Percentiles rank a stretch among this genome's conserved stretches.
Conservation (phyloP, 2,888 invertebrate genomes). For the Drosophila neutralis region DNA sequence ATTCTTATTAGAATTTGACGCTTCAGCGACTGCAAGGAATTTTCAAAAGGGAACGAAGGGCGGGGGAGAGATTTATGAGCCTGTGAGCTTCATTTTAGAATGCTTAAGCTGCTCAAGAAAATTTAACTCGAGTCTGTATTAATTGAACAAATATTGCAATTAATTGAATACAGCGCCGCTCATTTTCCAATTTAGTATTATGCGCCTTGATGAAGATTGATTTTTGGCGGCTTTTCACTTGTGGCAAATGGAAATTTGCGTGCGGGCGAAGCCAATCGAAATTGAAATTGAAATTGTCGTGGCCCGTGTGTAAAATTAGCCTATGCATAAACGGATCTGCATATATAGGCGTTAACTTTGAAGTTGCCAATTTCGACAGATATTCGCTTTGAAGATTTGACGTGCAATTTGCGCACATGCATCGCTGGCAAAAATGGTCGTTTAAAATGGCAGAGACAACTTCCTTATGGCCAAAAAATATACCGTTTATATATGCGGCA, state of each 20-base stretch:
- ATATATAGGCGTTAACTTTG: slow-evolving; percentile 58
- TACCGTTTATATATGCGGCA: slow-evolving; percentile 16
- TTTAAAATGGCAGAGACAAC: slow-evolving; percentile 20
- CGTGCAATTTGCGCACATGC: slow-evolving; percentile 60
- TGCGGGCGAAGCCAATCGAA: slow-evolving; percentile 64
- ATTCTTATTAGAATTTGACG: slow-evolving; percentile 67
- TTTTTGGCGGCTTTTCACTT: slow-evolving; percentile 42
- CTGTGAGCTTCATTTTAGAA: slow-evolving; percentile 22
- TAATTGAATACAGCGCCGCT: slow-evolving; percentile 36
- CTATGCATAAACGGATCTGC: slow-evolving; percentile 37
- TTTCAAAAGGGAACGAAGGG: background rate
- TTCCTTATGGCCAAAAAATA: slow-evolving; percentile 36
- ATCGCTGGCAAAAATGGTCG: slow-evolving; percentile 30
- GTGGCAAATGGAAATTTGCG: slow-evolving; percentile 29
- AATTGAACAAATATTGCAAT: slow-evolving; percentile 65
- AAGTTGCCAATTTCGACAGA: slow-evolving; percentile 55
- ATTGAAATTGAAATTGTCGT: slow-evolving; percentile 48
- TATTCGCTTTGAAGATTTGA: slow-evolving; percentile 63
- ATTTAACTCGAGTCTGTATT: slow-evolving; percentile 39
- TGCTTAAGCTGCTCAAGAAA: slow-evolving; percentile 14
- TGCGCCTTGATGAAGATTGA: slow-evolving; percentile 70
- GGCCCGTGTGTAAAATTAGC: slow-evolving; percentile 48
- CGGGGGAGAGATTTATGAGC: slow-evolving; percentile 58
- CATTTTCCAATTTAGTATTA: slow-evolving; percentile 23
- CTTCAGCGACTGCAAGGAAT: slow-evolving; percentile 33